These are phyloP conservation scores for Leucosticte australis DNA, from an alignment of 2,113 vertebrate species.

Conservation along the genomic window DNA sequence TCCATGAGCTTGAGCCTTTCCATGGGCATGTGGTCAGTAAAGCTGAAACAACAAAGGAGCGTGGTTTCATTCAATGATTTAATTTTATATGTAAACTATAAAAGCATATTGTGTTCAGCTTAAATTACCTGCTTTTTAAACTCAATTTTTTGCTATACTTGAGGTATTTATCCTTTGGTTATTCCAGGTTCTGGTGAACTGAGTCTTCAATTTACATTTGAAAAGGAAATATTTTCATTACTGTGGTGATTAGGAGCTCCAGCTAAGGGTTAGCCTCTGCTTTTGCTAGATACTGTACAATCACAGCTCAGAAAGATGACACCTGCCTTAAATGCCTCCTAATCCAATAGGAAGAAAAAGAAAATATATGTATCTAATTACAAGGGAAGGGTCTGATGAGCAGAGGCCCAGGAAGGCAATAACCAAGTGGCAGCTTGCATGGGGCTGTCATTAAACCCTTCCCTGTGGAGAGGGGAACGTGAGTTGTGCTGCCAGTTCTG, in stretches of 20 bases:
- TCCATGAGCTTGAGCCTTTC: neutral
- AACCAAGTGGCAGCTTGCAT: neutral
- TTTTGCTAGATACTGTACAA: neutral
- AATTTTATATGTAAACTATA: neutral
- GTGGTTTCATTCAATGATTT: neutral
- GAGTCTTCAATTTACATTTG: neutral
- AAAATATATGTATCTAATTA: conserved; percentile 11
- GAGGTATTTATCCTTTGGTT: neutral
- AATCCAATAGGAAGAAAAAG: neutral
- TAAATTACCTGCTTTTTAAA: neutral
- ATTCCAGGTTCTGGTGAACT: neutral
- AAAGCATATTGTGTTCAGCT: neutral
- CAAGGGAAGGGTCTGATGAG: neutral
- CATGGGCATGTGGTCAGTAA: neutral
- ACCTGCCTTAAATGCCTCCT: conserved; percentile 15
- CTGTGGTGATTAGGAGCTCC: neutral
- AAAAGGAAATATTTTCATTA: conserved; percentile 11
- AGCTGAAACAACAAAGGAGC: neutral
- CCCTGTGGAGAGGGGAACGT: fast-evolving
- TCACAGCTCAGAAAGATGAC: neutral
- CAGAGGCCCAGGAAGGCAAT: neutral
- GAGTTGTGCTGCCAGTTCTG: neutral
- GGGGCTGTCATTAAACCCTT: neutral
- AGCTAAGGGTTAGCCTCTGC: conserved; percentile 4
- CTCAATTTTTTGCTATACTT: neutral